These are phyloP conservation scores for Luperina testacea DNA, from an alignment of 2,888 invertebrate species.

Conservation along the genomic window DNA sequence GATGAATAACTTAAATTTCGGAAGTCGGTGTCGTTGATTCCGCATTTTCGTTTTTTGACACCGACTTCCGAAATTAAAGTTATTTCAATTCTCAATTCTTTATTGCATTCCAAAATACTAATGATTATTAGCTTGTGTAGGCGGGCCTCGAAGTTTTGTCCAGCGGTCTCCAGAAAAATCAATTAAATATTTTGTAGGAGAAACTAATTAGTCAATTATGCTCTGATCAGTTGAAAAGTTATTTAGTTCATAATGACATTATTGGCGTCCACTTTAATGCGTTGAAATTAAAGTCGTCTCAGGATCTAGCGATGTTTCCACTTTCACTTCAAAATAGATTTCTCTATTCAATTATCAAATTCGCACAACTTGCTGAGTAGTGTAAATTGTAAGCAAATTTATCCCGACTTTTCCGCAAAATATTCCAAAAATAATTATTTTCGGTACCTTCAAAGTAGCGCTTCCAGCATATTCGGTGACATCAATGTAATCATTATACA, in stretches of 20 bases:
- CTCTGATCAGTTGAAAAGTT: not conserved
- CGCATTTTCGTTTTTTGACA: too few relatives aligned
- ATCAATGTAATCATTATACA: conserved; percentile 65
- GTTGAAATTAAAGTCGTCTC: not conserved
- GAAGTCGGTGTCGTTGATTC: too few relatives aligned
- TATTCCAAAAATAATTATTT: conserved; percentile 19
- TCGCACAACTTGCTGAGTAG: not conserved
- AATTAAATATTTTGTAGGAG: not conserved
- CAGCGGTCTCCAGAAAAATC: not conserved
- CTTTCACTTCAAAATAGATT: not conserved
- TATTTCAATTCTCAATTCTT: too few relatives aligned
- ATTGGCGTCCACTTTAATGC: not conserved
- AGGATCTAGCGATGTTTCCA: not conserved
- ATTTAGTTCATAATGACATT: conserved; percentile 22
- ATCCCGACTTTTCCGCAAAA: not conserved
- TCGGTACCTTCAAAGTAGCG: conserved; percentile 21
- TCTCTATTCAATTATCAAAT: not conserved
- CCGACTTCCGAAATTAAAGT: too few relatives aligned
- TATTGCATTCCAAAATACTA: too few relatives aligned
- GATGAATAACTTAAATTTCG: too few relatives aligned
- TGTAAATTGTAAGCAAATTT: not conserved
- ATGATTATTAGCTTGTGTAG: not conserved
- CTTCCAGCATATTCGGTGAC: conserved; percentile 52
- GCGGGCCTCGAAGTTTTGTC: too few relatives aligned
- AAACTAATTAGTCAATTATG: conserved; percentile 21